Evolutionary conservation across 1,140 invertebrate species (phyloP).

Genomic region (Stegodyphus dumicola): DNA sequence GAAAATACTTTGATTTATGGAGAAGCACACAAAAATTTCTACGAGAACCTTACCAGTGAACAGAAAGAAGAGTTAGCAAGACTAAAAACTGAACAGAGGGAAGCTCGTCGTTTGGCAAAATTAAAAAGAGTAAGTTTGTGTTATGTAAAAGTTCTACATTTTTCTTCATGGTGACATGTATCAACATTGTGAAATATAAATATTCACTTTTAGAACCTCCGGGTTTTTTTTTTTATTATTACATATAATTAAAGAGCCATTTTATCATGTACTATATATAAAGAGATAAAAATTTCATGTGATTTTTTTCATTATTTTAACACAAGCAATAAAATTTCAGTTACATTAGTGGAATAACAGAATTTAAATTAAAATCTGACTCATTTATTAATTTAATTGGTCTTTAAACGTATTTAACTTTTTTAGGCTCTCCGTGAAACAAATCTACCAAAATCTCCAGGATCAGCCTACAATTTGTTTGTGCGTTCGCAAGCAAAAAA

Average conservation of each 20-base stretch:
- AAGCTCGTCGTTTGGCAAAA: slow-evolving; percentile 18
- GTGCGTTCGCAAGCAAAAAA: neutral
- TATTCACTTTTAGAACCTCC: no score
- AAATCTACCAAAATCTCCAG: neutral
- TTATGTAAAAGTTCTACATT: no score
- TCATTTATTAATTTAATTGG: no score
- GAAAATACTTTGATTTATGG: slow-evolving; percentile 24
- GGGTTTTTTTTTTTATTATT: no score
- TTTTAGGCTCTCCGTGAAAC: neutral
- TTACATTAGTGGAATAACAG: no score
- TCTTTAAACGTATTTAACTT: neutral
- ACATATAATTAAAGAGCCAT: no score
- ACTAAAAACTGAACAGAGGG: slow-evolving; percentile 8
- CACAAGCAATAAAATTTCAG: neutral
- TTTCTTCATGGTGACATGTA: no score
- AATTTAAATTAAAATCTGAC: no score
- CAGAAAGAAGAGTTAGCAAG: slow-evolving; percentile 19
- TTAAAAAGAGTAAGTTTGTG: slow-evolving; percentile 9
- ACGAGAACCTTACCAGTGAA: slow-evolving; percentile 13
- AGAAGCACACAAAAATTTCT: slow-evolving; percentile 35
- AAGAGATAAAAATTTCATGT: no score
- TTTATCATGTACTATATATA: no score
- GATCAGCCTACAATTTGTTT: neutral
- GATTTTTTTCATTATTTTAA: no score
- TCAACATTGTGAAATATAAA: no score